Conservation (phyloP, 2,888 invertebrate genomes). For the Platerodrilus igneus region DNA sequence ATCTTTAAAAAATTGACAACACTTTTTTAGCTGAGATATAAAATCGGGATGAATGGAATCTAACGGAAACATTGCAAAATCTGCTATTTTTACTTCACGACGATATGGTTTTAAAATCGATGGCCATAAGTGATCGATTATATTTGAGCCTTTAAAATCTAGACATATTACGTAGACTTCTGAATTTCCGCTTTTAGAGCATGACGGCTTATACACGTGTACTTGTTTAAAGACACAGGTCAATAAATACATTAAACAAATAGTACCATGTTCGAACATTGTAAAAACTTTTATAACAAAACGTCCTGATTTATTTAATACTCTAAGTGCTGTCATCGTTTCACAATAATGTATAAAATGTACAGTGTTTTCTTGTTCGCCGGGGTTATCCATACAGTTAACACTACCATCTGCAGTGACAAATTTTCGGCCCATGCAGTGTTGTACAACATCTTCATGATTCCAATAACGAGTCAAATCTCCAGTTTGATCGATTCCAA, state of each 20-base stretch:
- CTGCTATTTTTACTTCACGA: conserved; percentile 39
- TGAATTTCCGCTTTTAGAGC: conserved; percentile 93
- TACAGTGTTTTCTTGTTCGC: conserved; percentile 79
- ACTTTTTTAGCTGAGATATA: conserved; percentile 59
- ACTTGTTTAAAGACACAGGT: conserved; percentile 70
- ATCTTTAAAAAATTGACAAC: conserved; percentile 61
- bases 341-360: conserved; percentile 80
- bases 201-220: conserved; percentile 78
- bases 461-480: conserved; percentile 71
- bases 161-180: conserved; percentile 83
- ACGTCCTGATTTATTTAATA: conserved; percentile 68
- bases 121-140: conserved; percentile 32
- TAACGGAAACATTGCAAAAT: conserved; percentile 56
- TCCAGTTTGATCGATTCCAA: conserved; percentile 81
- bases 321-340: conserved; percentile 67
- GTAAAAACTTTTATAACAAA: conserved; percentile 89
- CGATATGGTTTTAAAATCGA: conserved; percentile 49
- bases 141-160: conserved; percentile 53
- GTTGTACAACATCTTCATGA: conserved; percentile 57
- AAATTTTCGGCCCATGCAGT: conserved; percentile 53
- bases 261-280: conserved; percentile 75
- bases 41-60: conserved; percentile 59
- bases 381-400: conserved; percentile 80
- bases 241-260: conserved; percentile 74
- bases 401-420: conserved; percentile 94